Conservation (phyloP, 2,888 invertebrate genomes). For the Formica aserva region DNA sequence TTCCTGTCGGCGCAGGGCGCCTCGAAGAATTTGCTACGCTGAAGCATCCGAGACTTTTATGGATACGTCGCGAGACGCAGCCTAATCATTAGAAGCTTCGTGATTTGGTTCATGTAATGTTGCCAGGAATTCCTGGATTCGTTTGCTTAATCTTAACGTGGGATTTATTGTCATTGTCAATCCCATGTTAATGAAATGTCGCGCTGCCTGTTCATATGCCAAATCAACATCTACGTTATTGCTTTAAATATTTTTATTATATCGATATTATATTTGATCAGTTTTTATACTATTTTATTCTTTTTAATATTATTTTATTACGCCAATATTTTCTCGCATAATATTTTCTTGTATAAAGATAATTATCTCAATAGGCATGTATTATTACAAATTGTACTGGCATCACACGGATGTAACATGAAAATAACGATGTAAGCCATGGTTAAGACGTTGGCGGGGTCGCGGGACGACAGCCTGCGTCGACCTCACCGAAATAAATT, state of each 20-base stretch:
- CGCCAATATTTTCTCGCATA: not conserved
- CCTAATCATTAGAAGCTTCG: slow-evolving; percentile 56
- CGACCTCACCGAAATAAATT: slow-evolving; percentile 79
- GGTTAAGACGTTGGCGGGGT: slow-evolving; percentile 72
- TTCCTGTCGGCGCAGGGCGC: slow-evolving; percentile 59
- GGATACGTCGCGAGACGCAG: slow-evolving; percentile 49
- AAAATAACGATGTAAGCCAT: slow-evolving; percentile 64
- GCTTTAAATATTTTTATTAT: not conserved
- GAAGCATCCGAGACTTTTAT: slow-evolving; percentile 62
- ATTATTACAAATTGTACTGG: not conserved
- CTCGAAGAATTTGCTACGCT: slow-evolving; percentile 70
- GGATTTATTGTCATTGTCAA: slow-evolving; percentile 20
- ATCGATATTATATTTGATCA: not conserved
- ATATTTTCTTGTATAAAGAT: not conserved
- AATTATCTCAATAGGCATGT: not conserved
- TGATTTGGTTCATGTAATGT: slow-evolving; percentile 44
- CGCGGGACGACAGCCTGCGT: slow-evolving; percentile 72
- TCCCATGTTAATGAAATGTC: not conserved
- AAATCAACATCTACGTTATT: not conserved
- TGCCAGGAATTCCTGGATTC: slow-evolving; percentile 22
- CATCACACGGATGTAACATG: slow-evolving; percentile 11
- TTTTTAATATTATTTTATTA: not conserved
- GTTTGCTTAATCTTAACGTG: slow-evolving; percentile 4
- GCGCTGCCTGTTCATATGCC: not conserved
- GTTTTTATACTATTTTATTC: not conserved